Evolutionary conservation across 1,140 invertebrate species (phyloP), one percentile per base, ranked within the genome.

Genomic region (Euura saliciscinereae): DNA sequence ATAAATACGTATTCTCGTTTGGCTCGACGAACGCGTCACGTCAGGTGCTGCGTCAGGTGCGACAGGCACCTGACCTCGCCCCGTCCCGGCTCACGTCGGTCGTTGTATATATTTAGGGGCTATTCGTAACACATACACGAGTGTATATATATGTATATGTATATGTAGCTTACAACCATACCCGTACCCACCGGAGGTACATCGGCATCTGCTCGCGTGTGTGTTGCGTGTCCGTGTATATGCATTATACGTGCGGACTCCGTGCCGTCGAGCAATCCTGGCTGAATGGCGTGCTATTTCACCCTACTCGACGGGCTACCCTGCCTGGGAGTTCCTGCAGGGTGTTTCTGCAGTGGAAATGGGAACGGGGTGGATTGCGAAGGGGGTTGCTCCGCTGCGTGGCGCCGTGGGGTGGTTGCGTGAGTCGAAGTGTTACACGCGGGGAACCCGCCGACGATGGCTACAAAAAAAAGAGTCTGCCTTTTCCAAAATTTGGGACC

Each of bases 281-380:
- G 28, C 42, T 67, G 66, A 67, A 67, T 67, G 66, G 66, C 66
- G 43, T 67, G 66, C 66, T 67, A 67, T 67, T 67, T 67, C 66
- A 67, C 66, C 66, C 43, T 44, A 11, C 66, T 67, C 43, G 66
- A 64, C 59, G 59, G 59, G 13, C 59, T 10, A 13, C 59, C 8
- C 13, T 10, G 59, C 59, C 59, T 64, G 13, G 59, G 66, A 44
- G 51, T 59, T 59, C 51, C 51, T 59, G 51, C 28, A 28, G 51
- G 51, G 51, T 8, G 10, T 59, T 28, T 28, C 28, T 28, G 28
- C 28, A 28, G 28, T 28, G 28, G 28, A 28, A 28, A 28, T 28
- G 28, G 28, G 28, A 28, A 28, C 28, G 28, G 28, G 28, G 28
- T 28, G 28, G 28, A 28, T 28, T 28, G 28, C 28, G 1, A 28